Evolutionary conservation across 2,888 invertebrate species (phyloP), one percentile per base, ranked within the genome.

Genomic region (Onchidella celtica): DNA sequence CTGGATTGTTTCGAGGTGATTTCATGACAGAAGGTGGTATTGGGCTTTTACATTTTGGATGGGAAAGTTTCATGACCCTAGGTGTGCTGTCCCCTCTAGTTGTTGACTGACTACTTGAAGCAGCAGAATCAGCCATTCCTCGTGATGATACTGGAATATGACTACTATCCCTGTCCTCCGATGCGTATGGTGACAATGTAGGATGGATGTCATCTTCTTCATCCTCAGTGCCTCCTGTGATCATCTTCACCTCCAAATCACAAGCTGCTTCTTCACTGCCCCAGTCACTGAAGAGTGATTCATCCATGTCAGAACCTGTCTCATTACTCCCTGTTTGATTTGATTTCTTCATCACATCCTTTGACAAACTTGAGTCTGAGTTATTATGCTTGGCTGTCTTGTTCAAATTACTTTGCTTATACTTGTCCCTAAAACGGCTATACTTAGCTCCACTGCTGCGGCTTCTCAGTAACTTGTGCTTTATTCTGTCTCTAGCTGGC

Each of bases 171-270:
- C 84, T 84, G 57, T 86, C 84, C 24, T 86, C 86, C n/a, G 87
- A 86, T 34, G 83, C 79, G 80, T 80, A 85, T 47, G 85, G 83
- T 38, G 81, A 79, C 32, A 86, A 55, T n/a, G 86, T 86, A 24
- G 86, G 86, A 34, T 70, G 80, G 27, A 86, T 82, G 65, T 86
- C 86, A 34, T 87, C 88, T 38, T 87, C 88, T n/a, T 88, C 88
- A 27, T 88, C 89, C n/a, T 87, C 87, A 24, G 85, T 85, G 27
- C 87, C 86, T 3, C 91, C 91, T 1, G 90, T 91, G 27, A 91
- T 91, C 75, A 88, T 88, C 61, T 89, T 88, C 57, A 91, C 90
- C 73, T 91, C 91, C 70, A 87, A 88, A 81, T 91, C 91, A 86
- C 91, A 91, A 3, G 89, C 87, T 40, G 87, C 88, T 72, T 91